Evolutionary conservation across 2,888 invertebrate genomes (phyloP).

Genomic region (Sarcophaga carnaria): DNA sequence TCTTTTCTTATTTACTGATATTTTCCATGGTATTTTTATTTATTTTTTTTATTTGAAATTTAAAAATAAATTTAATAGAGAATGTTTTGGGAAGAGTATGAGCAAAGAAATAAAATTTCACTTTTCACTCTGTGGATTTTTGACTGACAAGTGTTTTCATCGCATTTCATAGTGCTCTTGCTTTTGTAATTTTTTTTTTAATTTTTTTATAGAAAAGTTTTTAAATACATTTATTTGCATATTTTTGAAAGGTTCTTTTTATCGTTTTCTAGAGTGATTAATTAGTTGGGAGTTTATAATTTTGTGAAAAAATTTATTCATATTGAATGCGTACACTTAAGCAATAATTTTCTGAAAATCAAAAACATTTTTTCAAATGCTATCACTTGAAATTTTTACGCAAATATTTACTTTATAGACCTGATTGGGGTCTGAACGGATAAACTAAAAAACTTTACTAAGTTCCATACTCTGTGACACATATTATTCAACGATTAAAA

Average conservation of each 20-base stretch:
- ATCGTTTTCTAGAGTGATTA: not conserved
- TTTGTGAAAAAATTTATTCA: not conserved
- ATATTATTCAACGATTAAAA: no score
- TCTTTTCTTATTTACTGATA: not conserved
- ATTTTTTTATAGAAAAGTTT: not conserved
- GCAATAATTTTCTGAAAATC: no score
- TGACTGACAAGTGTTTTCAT: conserved; percentile 57
- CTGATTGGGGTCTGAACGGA: no score
- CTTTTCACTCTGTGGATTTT: conserved; percentile 44
- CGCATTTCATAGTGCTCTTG: not conserved
- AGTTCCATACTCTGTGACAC: no score
- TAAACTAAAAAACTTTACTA: no score
- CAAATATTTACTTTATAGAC: no score
- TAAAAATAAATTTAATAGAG: conserved; percentile 1
- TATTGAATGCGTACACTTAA: no score
- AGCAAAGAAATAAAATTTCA: conserved; percentile 26
- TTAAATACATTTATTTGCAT: conserved; percentile 12
- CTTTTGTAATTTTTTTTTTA: not conserved
- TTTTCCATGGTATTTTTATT: not conserved
- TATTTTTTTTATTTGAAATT: conserved; percentile 10
- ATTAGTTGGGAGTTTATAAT: not conserved
- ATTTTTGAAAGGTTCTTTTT: not conserved
- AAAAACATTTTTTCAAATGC: no score
- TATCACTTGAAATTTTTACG: no score
- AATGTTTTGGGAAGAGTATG: conserved; percentile 15